phyloP scores from a whole-genome alignment of 2,797 vertebrate genomes.

The Aselliscus stoliczkanus region DNA sequence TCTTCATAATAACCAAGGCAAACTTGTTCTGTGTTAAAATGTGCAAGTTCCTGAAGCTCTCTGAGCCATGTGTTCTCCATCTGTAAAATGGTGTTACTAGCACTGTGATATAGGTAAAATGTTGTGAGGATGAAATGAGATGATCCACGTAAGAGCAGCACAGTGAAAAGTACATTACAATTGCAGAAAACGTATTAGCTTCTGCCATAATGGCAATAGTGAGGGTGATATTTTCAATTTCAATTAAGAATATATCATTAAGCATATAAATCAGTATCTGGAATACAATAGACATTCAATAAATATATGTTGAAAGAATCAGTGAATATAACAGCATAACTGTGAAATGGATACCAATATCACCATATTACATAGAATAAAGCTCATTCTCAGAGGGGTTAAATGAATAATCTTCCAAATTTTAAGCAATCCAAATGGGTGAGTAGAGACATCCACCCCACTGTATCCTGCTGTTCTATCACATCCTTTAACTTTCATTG shows the following conservation, averaged over 20 bases:
- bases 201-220: not conserved
- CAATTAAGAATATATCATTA: not conserved
- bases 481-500: not conserved
- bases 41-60: not conserved
- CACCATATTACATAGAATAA: not conserved
- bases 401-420: not conserved
- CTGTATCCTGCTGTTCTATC: fast-evolving
- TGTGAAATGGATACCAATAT: not conserved
- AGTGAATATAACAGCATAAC: not conserved
- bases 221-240: not conserved
- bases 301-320: not conserved
- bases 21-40: not conserved
- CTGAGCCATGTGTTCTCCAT: not conserved
- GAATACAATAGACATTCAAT: not conserved
- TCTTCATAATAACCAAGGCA: not conserved
- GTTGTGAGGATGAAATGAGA: not conserved
- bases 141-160: not conserved
- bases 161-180: not conserved
- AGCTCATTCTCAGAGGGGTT: not conserved
- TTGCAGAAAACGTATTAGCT: not conserved
- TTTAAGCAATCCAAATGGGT: not conserved
- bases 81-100: not conserved
- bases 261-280: not conserved
- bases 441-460: fast-evolving
- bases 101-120: not conserved